A percentile compares a stretch with the other conserved stretches of the same genome.
phyloP scores from a whole-genome alignment of 1,140 invertebrate species.

The Bombus huntii region DNA sequence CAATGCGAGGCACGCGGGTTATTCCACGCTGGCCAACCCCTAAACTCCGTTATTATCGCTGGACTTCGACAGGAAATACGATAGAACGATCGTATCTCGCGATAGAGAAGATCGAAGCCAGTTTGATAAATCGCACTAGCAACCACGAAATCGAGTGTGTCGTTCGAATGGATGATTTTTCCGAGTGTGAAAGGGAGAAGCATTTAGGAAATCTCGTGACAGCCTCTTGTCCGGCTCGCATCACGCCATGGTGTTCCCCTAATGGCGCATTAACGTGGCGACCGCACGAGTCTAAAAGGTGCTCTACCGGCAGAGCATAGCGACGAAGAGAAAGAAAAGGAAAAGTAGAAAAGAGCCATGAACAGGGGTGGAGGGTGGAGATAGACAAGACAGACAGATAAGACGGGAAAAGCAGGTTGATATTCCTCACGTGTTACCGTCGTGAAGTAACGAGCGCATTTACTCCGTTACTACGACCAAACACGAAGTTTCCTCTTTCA shows the following conservation, averaged over 20 bases:
- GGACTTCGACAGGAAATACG: slow-evolving; percentile 4
- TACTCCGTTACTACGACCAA: slow-evolving; percentile 26
- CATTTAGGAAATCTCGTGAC: neutral
- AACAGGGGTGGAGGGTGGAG: neutral
- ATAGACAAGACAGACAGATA: slow-evolving; percentile 21
- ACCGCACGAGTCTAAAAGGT: slow-evolving; percentile 51
- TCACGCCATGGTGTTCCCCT: slow-evolving; percentile 21
- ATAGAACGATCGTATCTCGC: neutral
- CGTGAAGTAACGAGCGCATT: slow-evolving; percentile 58
- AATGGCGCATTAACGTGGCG: slow-evolving; percentile 67
- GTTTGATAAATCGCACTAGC: neutral
- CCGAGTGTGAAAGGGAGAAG: neutral
- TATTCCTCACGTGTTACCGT: slow-evolving; percentile 58
- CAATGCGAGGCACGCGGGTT: neutral
- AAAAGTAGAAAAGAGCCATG: neutral
- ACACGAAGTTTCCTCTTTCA: slow-evolving; percentile 10
- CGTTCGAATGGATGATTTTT: neutral
- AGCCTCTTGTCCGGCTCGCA: slow-evolving; percentile 19
- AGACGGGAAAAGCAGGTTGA: slow-evolving; percentile 38
- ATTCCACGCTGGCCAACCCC: slow-evolving; percentile 55
- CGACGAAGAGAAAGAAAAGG: neutral
- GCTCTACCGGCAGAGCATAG: slow-evolving; percentile 8
- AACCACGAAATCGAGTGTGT: neutral
- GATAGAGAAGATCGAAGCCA: neutral
- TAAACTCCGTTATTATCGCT: slow-evolving; percentile 12